Percentiles rank a stretch among this genome's conserved stretches.
Conservation (phyloP, 2,113 vertebrate species). For the Oreochromis spilurus region DNA sequence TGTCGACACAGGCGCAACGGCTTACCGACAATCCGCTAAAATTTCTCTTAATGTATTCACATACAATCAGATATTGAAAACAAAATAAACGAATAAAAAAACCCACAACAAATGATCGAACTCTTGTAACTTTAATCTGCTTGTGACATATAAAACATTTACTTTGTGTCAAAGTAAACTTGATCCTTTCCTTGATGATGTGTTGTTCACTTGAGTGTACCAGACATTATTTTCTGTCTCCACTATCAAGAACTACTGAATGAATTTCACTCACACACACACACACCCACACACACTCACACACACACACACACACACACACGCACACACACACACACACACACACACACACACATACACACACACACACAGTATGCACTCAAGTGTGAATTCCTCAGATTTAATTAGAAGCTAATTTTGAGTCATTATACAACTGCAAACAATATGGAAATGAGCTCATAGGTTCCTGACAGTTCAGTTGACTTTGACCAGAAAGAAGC, state of each 20-base stretch:
- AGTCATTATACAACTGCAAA: conserved; percentile 71
- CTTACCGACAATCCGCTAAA: not conserved
- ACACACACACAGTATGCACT: conserved; percentile 54
- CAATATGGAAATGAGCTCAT: conserved; percentile 68
- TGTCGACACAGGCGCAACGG: not conserved
- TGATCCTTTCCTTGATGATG: not conserved
- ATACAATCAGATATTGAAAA: not conserved
- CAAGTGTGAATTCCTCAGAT: conserved; percentile 67
- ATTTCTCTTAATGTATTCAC: not conserved
- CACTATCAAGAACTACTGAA: conserved; percentile 38
- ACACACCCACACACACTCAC: not conserved
- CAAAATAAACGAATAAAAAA: not conserved
- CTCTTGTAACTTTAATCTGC: not conserved
- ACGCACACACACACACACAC: conserved; percentile 20
- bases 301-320: not conserved
- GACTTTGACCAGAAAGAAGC: conserved; percentile 50
- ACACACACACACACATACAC: not conserved
- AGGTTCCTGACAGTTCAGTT: conserved; percentile 57
- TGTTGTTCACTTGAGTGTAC: conserved; percentile 13
- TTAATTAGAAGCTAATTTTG: conserved; percentile 74
- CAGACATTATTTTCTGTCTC: conserved; percentile 25
- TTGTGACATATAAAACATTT: not conserved
- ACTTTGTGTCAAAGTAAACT: conserved; percentile 11
- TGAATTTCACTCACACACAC: conserved; percentile 38
- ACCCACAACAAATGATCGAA: not conserved